Conservation (phyloP, 30 jellyfish, hydroid and myxozoan genomes). For the Calvadosia cruxmelitensis region DNA sequence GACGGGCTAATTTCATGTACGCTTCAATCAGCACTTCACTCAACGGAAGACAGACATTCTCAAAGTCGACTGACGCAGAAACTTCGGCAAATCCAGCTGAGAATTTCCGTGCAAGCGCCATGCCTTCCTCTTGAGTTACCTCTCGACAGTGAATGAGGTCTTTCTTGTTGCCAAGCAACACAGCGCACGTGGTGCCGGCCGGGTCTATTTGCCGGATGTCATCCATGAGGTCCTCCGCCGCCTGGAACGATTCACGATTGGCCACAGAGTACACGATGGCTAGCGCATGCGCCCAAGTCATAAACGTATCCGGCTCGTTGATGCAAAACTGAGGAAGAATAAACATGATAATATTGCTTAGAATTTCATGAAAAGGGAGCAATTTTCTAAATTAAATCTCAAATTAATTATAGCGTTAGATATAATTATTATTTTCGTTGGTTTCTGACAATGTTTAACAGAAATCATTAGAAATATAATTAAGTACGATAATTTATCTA, state of each 20-base stretch:
- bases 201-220: slow-evolving; percentile 52
- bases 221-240: slow-evolving; percentile 46
- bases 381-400: too few species aligned
- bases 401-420: too few species aligned
- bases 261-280: slow-evolving; percentile 66
- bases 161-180: slow-evolving; percentile 63
- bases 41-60: slow-evolving; percentile 41
- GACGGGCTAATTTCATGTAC: not conserved
- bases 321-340: slow-evolving; percentile 49
- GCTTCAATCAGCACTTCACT: slow-evolving; percentile 51
- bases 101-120: slow-evolving; percentile 49
- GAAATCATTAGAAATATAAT: too few species aligned
- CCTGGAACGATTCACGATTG: slow-evolving; percentile 53
- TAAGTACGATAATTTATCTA: too few species aligned
- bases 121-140: slow-evolving; percentile 55
- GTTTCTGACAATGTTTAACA: too few species aligned
- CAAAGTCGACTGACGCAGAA: slow-evolving; percentile 79
- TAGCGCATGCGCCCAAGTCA: slow-evolving; percentile 77
- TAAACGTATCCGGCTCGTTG: slow-evolving; percentile 26
- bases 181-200: slow-evolving; percentile 37
- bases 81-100: slow-evolving; percentile 61
- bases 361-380: too few species aligned
- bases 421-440: too few species aligned
- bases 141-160: slow-evolving; percentile 58
- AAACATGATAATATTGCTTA: too few species aligned